Conservation (phyloP, 2,113 vertebrate species). For the Tor tambroides region DNA sequence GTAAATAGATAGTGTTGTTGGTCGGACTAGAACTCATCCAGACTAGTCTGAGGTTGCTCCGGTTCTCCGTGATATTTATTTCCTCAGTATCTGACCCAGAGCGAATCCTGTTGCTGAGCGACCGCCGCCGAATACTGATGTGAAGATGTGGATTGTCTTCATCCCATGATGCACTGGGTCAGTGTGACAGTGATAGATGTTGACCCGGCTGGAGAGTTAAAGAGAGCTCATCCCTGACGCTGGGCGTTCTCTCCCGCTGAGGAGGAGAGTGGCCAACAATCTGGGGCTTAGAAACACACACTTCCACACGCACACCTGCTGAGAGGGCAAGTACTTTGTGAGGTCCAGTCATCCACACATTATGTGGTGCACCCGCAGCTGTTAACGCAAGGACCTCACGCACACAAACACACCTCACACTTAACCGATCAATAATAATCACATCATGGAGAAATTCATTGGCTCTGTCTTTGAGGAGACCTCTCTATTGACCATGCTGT, state of each 20-base stretch:
- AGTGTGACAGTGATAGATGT: slow-evolving; percentile 46
- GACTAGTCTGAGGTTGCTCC: background rate
- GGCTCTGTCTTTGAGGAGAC: background rate
- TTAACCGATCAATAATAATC: slow-evolving; percentile 53
- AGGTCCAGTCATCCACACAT: slow-evolving; percentile 31
- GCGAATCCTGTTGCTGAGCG: slow-evolving; percentile 17
- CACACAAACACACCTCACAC: slow-evolving; percentile 32
- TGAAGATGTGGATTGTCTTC: slow-evolving; percentile 39
- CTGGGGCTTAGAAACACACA: slow-evolving; percentile 33
- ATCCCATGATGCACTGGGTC: slow-evolving; percentile 36
- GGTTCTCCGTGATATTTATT: slow-evolving; percentile 3
- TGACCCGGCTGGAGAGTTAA: slow-evolving; percentile 40
- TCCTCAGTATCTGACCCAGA: slow-evolving; percentile 1
- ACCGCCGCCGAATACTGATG: slow-evolving; percentile 29
- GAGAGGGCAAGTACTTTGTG: slow-evolving; percentile 31
- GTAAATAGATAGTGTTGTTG: background rate
- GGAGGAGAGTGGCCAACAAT: background rate
- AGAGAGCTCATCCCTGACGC: slow-evolving; percentile 24
- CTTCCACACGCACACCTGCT: slow-evolving; percentile 45
- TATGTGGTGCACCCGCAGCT: slow-evolving; percentile 30
- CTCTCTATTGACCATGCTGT: slow-evolving; percentile 26
- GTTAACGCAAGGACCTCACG: slow-evolving; percentile 11
- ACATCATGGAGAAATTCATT: slow-evolving; percentile 30
- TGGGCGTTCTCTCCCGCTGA: slow-evolving; percentile 16
- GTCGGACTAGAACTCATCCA: background rate